phyloP scores from a whole-genome alignment of 2,797 vertebrate genomes.

The Clarias pachynema region DNA sequence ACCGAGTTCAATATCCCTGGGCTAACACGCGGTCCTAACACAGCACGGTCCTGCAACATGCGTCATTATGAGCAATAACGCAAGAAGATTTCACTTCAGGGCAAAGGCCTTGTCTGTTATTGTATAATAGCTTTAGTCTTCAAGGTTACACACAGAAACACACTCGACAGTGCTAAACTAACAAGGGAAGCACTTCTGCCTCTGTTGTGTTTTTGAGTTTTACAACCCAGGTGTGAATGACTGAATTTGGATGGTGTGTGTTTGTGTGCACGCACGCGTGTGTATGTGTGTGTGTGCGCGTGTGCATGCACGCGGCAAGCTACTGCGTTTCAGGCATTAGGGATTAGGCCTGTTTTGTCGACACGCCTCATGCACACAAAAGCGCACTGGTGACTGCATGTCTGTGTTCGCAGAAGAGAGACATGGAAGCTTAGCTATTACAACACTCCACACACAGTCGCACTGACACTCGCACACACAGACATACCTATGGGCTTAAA shows the following conservation, averaged over 20 bases:
- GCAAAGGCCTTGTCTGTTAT: neutral
- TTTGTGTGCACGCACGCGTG: constrained; percentile 15
- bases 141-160: constrained; percentile 19
- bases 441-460: constrained; percentile 69
- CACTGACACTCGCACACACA: constrained; percentile 7
- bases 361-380: constrained; percentile 68
- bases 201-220: constrained; percentile 39
- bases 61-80: constrained; percentile 13
- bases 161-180: constrained; percentile 31
- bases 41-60: neutral
- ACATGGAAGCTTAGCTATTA: constrained; percentile 58
- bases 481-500: neutral
- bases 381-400: constrained; percentile 68
- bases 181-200: constrained; percentile 25
- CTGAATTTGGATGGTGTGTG: neutral
- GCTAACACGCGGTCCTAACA: constrained; percentile 9
- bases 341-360: constrained; percentile 57
- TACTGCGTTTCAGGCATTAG: constrained; percentile 23
- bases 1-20: neutral
- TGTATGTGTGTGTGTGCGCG: constrained; percentile 12
- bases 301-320: neutral
- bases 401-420: constrained; percentile 69
- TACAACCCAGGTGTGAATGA: constrained; percentile 38
- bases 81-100: constrained; percentile 2
- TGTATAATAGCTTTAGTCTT: constrained; percentile 22